These are phyloP conservation scores for Sinhomidia bicolor DNA, from an alignment of 2,888 invertebrate species.

Conservation along the genomic window DNA sequence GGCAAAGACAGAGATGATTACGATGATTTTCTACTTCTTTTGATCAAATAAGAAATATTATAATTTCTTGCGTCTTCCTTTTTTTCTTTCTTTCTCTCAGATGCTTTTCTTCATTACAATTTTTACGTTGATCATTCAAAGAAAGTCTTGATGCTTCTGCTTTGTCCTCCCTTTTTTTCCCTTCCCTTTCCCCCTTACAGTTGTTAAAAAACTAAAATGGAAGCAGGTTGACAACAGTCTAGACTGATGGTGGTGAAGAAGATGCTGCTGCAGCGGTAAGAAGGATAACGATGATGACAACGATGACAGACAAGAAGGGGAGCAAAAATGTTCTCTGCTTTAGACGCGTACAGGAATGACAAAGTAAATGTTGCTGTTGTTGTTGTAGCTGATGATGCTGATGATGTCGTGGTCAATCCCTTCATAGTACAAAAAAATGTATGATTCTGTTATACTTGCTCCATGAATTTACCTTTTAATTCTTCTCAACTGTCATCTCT, in stretches of 20 bases:
- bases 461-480: not conserved
- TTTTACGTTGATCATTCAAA: too few species aligned
- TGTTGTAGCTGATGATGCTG: too few species aligned
- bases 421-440: not conserved
- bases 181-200: not conserved
- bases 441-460: not conserved
- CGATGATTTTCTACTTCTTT: not conserved
- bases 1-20: not conserved
- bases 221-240: constrained; percentile 12
- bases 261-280: not conserved
- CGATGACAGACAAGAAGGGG: constrained; percentile 24
- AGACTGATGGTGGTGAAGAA: not conserved
- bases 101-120: not conserved
- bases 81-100: not conserved
- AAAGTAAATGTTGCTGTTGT: too few species aligned
- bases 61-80: not conserved
- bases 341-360: too few species aligned
- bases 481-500: not conserved
- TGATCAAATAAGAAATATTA: not conserved
- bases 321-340: not conserved
- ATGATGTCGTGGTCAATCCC: constrained; percentile 14
- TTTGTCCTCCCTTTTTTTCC: not conserved
- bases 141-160: too few species aligned
- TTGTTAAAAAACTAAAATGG: constrained; percentile 16
- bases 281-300: not conserved